Base-by-base conservation (phyloP, 2,113 vertebrate species). In the Stegastes partitus region DNA sequence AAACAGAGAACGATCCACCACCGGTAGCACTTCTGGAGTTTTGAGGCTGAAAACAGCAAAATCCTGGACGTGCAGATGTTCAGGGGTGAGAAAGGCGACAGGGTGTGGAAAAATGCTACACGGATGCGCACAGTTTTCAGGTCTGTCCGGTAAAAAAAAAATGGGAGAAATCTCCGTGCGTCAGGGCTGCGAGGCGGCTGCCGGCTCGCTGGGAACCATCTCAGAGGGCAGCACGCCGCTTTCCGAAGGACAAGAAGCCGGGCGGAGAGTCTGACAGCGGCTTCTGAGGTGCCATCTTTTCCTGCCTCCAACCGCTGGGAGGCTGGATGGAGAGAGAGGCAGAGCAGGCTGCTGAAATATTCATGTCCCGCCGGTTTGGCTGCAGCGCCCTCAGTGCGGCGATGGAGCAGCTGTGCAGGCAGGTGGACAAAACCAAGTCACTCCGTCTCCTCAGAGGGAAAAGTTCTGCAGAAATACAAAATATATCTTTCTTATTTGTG, bases 211-310 rank as follows among this genome's bases (percentile, higher is more conserved):
- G 21, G 80, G 76, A 75, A 83, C 91, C 92, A 93, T 91, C 15
- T 91, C 85, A 92, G 79, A 84, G 61, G 34, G 77, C 62, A 22
- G 77, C 65, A 66, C 68, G 77, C 90, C 77, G 81, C 87, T 75
- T 87, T 85, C 74, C 71, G 68, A 72, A 25, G 75, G 57, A 77
- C 49, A 37, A 73, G 68, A 42, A 79, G 77, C 84, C 87, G 84
- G 87, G 51, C 45, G 72, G 78, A 79, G 79, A 7, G 83, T 74
- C 74, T 79, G 82, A 70, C 81, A 82, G 87, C 82, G 67, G 87
- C 79, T 73, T 63, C 47, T 66, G 67, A 74, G 93, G 82, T 87
- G 90, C 92, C 92, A 93, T 95, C 88, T 93, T 94, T 81, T 65
- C 87, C 85, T 84, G 66, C 69, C 83, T 86, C 76, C 82, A 74